phyloP scores from a whole-genome alignment of 1,140 invertebrate species.

The Neodiprion fabricii region DNA sequence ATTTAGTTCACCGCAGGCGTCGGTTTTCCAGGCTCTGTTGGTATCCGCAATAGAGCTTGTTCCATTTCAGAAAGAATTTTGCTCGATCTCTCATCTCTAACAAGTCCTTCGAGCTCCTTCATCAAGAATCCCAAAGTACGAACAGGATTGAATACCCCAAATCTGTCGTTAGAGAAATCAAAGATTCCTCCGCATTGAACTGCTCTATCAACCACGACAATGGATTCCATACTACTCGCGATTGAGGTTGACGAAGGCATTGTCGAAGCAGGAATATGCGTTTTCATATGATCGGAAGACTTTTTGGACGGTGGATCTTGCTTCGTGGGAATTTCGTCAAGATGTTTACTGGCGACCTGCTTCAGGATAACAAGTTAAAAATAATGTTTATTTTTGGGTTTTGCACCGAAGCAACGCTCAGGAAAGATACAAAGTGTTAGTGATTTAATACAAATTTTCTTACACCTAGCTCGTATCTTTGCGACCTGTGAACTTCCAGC shows the following conservation, averaged over 20 bases:
- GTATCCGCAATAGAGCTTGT: constrained; percentile 34
- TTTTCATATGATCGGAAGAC: constrained; percentile 20
- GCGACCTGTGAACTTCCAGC: constrained; percentile 14
- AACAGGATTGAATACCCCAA: constrained; percentile 35
- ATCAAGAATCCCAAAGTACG: constrained; percentile 37
- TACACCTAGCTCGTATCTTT: constrained; percentile 17
- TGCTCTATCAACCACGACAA: constrained; percentile 36
- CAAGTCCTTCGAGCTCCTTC: constrained; percentile 34
- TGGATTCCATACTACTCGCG: constrained; percentile 24
- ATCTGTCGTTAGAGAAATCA: constrained; percentile 31
- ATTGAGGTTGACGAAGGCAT: constrained; percentile 31
- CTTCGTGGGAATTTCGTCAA: constrained; percentile 28
- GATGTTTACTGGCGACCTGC: constrained; percentile 23
- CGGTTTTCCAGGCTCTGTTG: constrained; percentile 24
- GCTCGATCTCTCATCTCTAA: constrained; percentile 36
- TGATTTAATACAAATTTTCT: background rate
- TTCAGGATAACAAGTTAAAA: constrained; percentile 16
- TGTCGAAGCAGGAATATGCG: background rate
- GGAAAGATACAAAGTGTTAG: background rate
- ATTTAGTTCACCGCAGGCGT: constrained; percentile 24
- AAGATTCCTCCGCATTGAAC: constrained; percentile 36
- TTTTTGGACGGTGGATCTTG: constrained; percentile 26
- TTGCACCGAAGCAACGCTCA: too few relatives aligned
- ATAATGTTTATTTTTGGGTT: background rate
- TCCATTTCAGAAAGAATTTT: constrained; percentile 41